Evolutionary conservation across 2,888 invertebrate species (phyloP).

Genomic region (Phlogophora meticulosa): DNA sequence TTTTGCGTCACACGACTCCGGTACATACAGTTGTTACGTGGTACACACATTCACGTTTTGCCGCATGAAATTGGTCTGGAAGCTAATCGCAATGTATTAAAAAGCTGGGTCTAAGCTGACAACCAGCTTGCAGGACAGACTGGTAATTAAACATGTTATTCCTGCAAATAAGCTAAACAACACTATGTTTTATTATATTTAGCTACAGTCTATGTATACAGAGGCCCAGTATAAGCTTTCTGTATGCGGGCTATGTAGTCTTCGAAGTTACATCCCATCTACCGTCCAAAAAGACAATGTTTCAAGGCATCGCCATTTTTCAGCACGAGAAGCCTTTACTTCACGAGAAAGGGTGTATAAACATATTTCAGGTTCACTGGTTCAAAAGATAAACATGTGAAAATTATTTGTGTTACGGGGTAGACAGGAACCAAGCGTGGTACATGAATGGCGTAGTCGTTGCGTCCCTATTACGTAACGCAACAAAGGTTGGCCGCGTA

Average conservation of each 20-base stretch:
- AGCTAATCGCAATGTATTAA: background rate
- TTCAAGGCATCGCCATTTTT: background rate
- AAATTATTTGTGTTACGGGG: background rate
- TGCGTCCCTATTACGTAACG: slow-evolving; percentile 47
- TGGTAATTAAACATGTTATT: no score
- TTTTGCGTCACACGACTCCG: background rate
- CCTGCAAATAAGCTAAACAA: background rate
- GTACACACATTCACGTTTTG: background rate
- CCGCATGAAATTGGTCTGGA: background rate
- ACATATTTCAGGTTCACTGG: slow-evolving; percentile 9
- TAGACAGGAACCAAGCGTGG: slow-evolving; percentile 17
- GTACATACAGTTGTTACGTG: background rate
- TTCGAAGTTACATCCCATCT: no score
- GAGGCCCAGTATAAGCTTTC: no score
- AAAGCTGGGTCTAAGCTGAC: background rate
- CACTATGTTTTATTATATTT: no score
- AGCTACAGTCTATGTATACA: no score
- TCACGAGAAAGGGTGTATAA: background rate
- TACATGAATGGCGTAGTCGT: slow-evolving; percentile 44
- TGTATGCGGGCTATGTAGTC: no score
- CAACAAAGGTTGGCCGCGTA: slow-evolving; percentile 58
- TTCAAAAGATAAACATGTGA: slow-evolving; percentile 13
- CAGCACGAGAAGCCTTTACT: background rate
- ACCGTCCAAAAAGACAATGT: background rate
- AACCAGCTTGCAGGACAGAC: background rate